A percentile compares a stretch with the other conserved stretches of the same genome.
Evolutionary conservation across 2,797 vertebrate genomes (phyloP).

Genomic region (Trachurus trachurus): DNA sequence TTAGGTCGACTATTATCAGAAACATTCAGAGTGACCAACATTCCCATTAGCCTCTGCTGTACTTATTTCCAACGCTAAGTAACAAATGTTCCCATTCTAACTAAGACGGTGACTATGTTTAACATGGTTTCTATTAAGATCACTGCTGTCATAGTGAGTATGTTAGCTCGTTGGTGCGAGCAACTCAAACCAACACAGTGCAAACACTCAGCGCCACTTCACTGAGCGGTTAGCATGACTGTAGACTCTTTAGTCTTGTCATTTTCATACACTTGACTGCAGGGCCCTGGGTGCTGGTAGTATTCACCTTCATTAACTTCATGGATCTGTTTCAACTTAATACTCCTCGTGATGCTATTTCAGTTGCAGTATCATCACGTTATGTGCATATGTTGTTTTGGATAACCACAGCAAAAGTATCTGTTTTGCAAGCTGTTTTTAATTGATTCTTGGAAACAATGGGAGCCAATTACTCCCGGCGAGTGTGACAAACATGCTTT

Average conservation of each 20-base stretch:
- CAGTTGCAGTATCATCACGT: background rate
- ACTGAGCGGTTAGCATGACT: too few relatives aligned
- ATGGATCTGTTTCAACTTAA: background rate
- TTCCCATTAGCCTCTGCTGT: background rate
- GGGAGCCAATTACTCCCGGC: background rate
- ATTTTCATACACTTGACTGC: background rate
- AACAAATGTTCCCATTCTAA: background rate
- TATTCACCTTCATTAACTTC: background rate
- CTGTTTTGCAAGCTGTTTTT: background rate
- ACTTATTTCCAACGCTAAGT: background rate
- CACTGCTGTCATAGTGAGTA: background rate
- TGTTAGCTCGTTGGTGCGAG: background rate
- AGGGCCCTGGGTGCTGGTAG: background rate
- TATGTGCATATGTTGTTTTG: background rate
- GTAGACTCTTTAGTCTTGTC: background rate
- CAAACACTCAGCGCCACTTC: background rate
- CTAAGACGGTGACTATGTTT: background rate
- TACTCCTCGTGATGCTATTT: background rate
- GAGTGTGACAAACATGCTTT: background rate
- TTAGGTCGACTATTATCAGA: background rate
- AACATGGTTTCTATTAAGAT: background rate
- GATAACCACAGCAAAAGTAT: background rate
- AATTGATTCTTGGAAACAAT: slow-evolving; percentile 18
- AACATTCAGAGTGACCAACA: background rate
- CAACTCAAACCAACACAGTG: background rate